Evolutionary conservation across 2,888 invertebrate species (phyloP), one percentile per base, ranked within the genome.

Genomic region (Pimpla rufipes): DNA sequence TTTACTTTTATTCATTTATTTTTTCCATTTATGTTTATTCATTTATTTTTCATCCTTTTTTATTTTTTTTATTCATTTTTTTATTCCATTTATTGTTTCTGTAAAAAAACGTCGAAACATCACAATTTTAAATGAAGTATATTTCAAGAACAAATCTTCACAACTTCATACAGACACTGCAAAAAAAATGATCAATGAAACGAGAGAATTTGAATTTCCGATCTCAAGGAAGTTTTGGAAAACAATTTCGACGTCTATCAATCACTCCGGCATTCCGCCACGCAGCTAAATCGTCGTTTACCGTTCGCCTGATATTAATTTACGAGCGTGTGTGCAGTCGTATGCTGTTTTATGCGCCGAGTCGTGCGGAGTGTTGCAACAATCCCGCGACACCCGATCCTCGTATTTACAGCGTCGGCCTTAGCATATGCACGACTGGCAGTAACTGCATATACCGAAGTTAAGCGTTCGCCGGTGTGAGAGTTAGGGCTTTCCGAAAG

Each of bases 401-500:
- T 29, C 23, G 52, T 71, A 78, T 64, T 35, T 47, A 45, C 45
- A 45, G 67, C 29, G 29, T 29, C 62, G 55, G 40, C 45, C 23
- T 55, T 37, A 42, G 40, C n/a, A 18, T 42, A 62, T 62, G 42
- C 16, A 37, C 16, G 35, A 47, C 42, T 40, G 11, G 67, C 37
- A 55, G 80, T 73, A 70, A 76, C 55, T 70, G 81, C 50, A 84
- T 47, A 73, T 2, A 29, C 68, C 55, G 37, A 16, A 45, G 42
- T 62, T 18, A 59, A n/a, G 21, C 18, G 42, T 47, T 77, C 16
- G 35, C 47, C 6, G 21, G 11, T 59, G 59, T 59, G 47, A 68
- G 45, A 5, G 59, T 45, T 68, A 47, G 68, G 47, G 37, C 88
- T 88, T 89, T 89, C 83, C 85, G 80, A 88, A 87, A 89, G 87